Conservation (phyloP, 1,140 invertebrate genomes). For the Trachymyrmex cornetzi region DNA sequence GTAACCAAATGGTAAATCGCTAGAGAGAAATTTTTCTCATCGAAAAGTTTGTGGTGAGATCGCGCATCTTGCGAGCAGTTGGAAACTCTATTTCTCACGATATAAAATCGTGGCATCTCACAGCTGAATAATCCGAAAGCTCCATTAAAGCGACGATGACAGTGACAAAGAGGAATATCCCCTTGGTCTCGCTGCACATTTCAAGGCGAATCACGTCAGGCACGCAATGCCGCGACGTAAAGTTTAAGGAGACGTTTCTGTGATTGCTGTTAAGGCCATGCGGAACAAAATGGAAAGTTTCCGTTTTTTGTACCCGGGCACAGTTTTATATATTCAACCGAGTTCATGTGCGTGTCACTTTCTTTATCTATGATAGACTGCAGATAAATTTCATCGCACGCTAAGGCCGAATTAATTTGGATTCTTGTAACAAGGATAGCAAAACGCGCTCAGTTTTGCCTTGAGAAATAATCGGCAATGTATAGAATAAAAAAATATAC, state of each 20-base stretch:
- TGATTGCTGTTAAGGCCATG: constrained; percentile 34
- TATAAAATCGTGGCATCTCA: constrained; percentile 4
- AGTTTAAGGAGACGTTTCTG: constrained; percentile 40
- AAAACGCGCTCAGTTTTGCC: background rate
- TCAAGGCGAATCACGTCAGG: constrained; percentile 65
- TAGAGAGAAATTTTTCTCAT: background rate
- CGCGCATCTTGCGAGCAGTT: background rate
- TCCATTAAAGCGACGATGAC: constrained; percentile 49
- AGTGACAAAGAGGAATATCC: constrained; percentile 70
- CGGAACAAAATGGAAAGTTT: constrained; percentile 43
- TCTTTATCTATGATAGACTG: constrained; percentile 7
- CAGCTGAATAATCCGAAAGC: constrained; percentile 59
- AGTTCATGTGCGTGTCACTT: constrained; percentile 1
- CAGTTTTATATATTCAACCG: background rate
- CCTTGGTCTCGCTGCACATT: constrained; percentile 58
- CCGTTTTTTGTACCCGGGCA: background rate
- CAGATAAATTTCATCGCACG: constrained; percentile 13
- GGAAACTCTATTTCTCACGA: constrained; percentile 1
- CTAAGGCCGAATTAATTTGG: constrained; percentile 11
- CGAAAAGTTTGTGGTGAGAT: background rate
- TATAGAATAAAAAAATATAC: background rate
- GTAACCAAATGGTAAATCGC: background rate
- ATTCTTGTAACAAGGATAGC: constrained; percentile 9
- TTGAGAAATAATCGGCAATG: background rate
- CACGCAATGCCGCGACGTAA: constrained; percentile 61